Evolutionary conservation across 2,113 vertebrate species (phyloP).

Genomic region (Canis aureus): DNA sequence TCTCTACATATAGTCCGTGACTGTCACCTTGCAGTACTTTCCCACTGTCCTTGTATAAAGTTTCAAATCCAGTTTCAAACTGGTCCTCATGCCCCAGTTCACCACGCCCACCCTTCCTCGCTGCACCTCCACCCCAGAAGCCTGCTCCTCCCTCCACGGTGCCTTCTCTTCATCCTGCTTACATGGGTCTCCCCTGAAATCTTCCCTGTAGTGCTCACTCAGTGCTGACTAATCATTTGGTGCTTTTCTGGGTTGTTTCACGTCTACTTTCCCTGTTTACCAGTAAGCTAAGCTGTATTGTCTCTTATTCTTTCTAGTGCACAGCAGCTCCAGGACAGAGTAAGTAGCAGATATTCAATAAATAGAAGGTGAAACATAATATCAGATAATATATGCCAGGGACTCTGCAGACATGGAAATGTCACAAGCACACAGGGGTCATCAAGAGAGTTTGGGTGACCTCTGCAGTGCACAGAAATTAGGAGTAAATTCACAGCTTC

Average conservation of each 20-base stretch:
- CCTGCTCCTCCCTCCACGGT: neutral
- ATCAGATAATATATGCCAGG: neutral
- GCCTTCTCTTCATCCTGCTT: neutral
- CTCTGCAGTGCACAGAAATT: neutral
- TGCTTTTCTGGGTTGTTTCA: neutral
- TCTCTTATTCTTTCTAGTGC: neutral
- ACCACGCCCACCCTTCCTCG: no score
- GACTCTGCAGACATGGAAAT: neutral
- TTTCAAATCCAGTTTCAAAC: neutral
- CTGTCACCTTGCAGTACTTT: neutral
- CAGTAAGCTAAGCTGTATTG: neutral
- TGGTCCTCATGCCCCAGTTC: no score
- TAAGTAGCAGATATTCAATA: neutral
- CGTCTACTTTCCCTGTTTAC: neutral
- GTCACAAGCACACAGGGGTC: neutral
- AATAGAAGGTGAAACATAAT: neutral
- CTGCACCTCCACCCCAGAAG: neutral
- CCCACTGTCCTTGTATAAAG: neutral
- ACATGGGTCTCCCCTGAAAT: neutral
- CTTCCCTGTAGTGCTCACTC: neutral
- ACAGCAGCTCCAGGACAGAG: neutral
- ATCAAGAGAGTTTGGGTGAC: neutral
- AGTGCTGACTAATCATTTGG: neutral
- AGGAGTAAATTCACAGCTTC: neutral
- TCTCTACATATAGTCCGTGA: neutral